These are phyloP conservation scores for Phragmatobia fuliginosa DNA, from an alignment of 2,888 invertebrate species.

Conservation along the genomic window DNA sequence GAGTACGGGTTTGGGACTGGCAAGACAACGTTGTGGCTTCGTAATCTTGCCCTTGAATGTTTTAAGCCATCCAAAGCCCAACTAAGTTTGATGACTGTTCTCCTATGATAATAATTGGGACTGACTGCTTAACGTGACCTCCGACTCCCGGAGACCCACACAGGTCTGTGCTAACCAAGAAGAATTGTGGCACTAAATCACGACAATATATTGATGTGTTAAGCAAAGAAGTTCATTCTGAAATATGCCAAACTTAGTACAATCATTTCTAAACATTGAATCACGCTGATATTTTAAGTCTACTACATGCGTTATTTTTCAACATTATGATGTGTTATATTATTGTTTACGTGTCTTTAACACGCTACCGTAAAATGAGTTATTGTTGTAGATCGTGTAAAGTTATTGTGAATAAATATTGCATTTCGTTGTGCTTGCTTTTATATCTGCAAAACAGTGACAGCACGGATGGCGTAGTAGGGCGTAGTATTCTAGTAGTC, in stretches of 20 bases:
- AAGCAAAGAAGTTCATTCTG: not conserved
- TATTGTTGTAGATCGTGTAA: not conserved
- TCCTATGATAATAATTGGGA: too few relatives aligned
- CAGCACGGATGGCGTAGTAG: too few relatives aligned
- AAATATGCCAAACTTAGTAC: not conserved
- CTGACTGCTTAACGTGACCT: too few relatives aligned
- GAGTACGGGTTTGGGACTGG: too few relatives aligned
- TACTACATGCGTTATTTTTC: not conserved
- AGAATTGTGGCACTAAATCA: not conserved
- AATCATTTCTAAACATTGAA: not conserved
- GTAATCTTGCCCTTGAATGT: too few relatives aligned
- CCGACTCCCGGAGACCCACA: too few relatives aligned
- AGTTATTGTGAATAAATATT: not conserved
- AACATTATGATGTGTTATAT: not conserved
- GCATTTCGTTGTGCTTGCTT: not conserved
- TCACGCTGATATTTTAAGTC: not conserved
- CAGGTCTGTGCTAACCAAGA: too few relatives aligned
- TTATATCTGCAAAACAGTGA: not conserved
- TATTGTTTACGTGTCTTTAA: not conserved
- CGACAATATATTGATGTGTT: not conserved
- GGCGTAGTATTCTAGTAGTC: too few relatives aligned
- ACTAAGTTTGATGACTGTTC: too few relatives aligned
- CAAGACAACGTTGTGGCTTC: too few relatives aligned
- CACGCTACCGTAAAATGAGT: slow-evolving; percentile 1
- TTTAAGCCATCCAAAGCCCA: too few relatives aligned